Percentiles rank a stretch among this genome's conserved stretches.
phyloP scores from a whole-genome alignment of 2,888 invertebrate genomes.

The Thymelicus lineola region DNA sequence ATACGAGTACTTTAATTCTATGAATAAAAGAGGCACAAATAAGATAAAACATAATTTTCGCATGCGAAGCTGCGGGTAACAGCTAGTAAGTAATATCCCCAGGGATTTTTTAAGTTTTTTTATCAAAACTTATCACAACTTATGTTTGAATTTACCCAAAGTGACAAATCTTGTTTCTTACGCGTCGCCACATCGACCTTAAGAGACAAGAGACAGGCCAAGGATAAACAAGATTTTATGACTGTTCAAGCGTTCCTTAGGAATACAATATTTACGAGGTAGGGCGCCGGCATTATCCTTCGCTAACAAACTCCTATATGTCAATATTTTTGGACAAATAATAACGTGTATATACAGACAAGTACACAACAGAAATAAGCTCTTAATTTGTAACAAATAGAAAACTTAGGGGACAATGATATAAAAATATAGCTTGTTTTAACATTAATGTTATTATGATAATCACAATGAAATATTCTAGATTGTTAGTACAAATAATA shows the following conservation, averaged over 20 bases:
- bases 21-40: too few relatives aligned
- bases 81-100: neutral
- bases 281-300: slow-evolving; percentile 38
- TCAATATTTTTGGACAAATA: slow-evolving; percentile 6
- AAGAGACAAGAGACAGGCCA: slow-evolving; percentile 16
- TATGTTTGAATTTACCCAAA: slow-evolving; percentile 16
- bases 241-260: slow-evolving; percentile 39
- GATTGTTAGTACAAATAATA: too few relatives aligned
- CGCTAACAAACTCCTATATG: slow-evolving; percentile 34
- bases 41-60: too few relatives aligned
- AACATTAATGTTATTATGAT: too few relatives aligned
- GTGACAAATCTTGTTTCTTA: slow-evolving; percentile 5
- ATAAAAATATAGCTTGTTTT: too few relatives aligned
- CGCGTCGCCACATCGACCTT: slow-evolving; percentile 7
- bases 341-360: neutral
- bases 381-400: too few relatives aligned
- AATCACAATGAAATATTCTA: too few relatives aligned
- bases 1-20: too few relatives aligned
- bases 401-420: too few relatives aligned
- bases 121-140: neutral
- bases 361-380: too few relatives aligned
- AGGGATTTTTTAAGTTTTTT: neutral
- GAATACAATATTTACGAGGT: slow-evolving; percentile 41
- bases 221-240: slow-evolving; percentile 41
- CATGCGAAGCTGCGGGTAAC: too few relatives aligned